A percentile compares a stretch with the other conserved stretches of the same genome.
Evolutionary conservation across 1,140 invertebrate species (phyloP).

Genomic region (Sinonovacula constricta): DNA sequence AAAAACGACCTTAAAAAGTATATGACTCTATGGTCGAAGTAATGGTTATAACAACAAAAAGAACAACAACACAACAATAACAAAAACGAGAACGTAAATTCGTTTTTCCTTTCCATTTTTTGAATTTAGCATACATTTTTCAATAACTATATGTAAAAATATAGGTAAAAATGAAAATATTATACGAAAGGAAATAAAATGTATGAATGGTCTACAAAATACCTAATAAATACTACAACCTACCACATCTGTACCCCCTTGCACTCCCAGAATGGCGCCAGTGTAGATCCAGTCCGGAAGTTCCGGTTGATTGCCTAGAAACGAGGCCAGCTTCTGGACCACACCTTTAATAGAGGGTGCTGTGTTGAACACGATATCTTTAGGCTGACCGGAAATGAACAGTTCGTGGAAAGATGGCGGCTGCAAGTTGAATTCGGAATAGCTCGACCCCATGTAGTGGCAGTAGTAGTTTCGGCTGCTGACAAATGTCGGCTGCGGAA

Average conservation of each 20-base stretch:
- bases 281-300: conserved; percentile 76
- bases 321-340: conserved; percentile 57
- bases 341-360: conserved; percentile 57
- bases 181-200: no score
- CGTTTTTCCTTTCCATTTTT: no score
- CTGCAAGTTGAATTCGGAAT: conserved; percentile 74
- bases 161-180: no score
- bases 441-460: conserved; percentile 65
- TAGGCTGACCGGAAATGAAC: conserved; percentile 60
- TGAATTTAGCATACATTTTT: no score
- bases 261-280: conserved; percentile 76
- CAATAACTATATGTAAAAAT: no score
- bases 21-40: no score
- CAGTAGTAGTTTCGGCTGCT: conserved; percentile 73
- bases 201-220: no score
- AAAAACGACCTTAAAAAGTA: no score
- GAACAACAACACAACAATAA: no score
- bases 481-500: conserved; percentile 76
- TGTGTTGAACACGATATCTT: conserved; percentile 55
- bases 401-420: conserved; percentile 65
- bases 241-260: conserved; percentile 74
- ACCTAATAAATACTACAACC: no score
- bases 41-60: no score
- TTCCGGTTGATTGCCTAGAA: conserved; percentile 61
- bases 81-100: no score